phyloP scores from a whole-genome alignment of 2,113 vertebrate species.

The Tragelaphus imberbis region DNA sequence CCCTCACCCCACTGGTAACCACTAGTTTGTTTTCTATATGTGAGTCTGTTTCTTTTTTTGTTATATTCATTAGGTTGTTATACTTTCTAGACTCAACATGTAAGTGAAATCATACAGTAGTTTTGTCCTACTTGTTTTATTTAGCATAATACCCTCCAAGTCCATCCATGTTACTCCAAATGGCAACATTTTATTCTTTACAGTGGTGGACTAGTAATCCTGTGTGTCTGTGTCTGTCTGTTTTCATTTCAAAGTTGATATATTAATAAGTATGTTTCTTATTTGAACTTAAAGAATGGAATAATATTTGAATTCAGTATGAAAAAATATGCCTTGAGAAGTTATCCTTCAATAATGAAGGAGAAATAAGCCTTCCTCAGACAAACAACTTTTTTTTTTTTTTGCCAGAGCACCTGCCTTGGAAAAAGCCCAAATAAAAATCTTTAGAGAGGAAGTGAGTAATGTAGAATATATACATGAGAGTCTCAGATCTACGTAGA shows the following conservation, averaged over 20 bases:
- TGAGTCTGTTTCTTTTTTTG: background rate
- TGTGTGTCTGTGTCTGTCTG: background rate
- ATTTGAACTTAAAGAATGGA: background rate
- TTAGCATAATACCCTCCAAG: background rate
- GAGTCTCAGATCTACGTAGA: background rate
- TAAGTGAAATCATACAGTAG: background rate
- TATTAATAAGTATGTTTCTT: background rate
- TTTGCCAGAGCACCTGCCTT: background rate
- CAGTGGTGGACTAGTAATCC: background rate
- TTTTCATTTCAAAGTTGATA: background rate
- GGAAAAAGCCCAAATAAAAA: background rate
- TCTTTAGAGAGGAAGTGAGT: background rate
- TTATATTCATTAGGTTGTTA: background rate
- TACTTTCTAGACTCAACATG: background rate
- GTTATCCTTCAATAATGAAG: background rate
- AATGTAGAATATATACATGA: background rate
- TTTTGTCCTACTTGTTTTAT: background rate
- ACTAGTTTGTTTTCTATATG: background rate
- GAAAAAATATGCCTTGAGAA: background rate
- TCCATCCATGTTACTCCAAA: background rate
- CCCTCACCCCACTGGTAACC: background rate
- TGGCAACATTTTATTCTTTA: background rate
- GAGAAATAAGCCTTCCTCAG: background rate
- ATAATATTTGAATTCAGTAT: background rate
- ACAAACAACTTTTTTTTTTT: background rate